Evolutionary conservation across 2,797 vertebrate species (phyloP).

Genomic region (Lagocephalus sceleratus): DNA sequence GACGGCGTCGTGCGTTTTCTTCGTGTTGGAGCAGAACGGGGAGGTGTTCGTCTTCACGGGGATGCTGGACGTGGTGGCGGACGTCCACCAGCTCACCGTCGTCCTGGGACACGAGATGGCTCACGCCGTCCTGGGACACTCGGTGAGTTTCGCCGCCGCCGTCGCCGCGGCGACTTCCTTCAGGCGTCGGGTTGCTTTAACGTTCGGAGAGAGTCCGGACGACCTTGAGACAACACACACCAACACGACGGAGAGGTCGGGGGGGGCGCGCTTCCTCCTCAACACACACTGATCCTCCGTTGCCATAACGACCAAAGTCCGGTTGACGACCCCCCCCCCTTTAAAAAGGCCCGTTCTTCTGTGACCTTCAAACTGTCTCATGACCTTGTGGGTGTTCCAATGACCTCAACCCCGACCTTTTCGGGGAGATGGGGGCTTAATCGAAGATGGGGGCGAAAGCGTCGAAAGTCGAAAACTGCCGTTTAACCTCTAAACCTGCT

Average conservation of each 20-base stretch:
- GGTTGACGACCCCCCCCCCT: neutral
- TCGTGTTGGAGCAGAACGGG: slow-evolving; percentile 78
- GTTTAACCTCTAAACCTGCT: slow-evolving; percentile 61
- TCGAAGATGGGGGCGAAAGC: no score
- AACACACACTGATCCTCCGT: slow-evolving; percentile 29
- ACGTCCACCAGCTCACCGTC: slow-evolving; percentile 87
- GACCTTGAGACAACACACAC: slow-evolving; percentile 6
- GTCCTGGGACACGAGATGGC: slow-evolving; percentile 95
- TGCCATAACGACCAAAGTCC: slow-evolving; percentile 38
- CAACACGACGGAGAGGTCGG: neutral
- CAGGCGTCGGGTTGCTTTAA: neutral
- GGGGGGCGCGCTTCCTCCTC: no score
- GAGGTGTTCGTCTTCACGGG: slow-evolving; percentile 94
- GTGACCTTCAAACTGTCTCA: slow-evolving; percentile 41
- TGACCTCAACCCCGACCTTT: no score
- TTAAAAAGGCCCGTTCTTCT: slow-evolving; percentile 30
- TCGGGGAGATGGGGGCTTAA: no score
- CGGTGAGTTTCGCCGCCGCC: slow-evolving; percentile 78
- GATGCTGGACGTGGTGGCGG: slow-evolving; percentile 81
- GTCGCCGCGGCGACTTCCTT: neutral
- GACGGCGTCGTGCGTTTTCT: neutral
- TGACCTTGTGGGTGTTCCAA: slow-evolving; percentile 55
- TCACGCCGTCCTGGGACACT: slow-evolving; percentile 87
- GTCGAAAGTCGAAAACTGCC: slow-evolving; percentile 40
- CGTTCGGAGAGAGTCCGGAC: neutral